Base-by-base conservation (phyloP, 2,113 vertebrate species). In the Callipepla californica region DNA sequence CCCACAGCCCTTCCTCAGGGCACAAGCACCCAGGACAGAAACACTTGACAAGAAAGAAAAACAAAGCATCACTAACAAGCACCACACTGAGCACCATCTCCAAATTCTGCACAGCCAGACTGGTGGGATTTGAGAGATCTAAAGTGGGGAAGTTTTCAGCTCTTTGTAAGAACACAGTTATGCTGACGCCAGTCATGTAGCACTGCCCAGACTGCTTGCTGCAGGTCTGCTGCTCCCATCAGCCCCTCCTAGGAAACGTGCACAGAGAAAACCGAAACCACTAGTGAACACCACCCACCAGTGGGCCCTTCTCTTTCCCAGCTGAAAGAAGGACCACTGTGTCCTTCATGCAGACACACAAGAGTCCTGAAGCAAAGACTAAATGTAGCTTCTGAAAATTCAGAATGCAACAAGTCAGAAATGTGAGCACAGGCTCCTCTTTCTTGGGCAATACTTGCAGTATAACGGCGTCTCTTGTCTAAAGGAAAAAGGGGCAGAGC, bases 1-100 rank as follows among this genome's bases (percentile, higher is more conserved):
- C 8, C 57, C 40, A 58, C 73, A 63, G 40, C 3, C 19, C 32
- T 66, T 5, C 40, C 62, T 57, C 7, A 17, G 7, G 16, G 26
- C 19, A 5, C 16, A 32, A 66, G 30, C 30, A 50, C 17, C 53
- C 32, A 30, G 2, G 4, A 30, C 25, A 1, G 0, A 57, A 45
- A 6, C 0, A 0, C 40, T 73, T 14, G 0, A 7, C 26, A 38
- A 30, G 28, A 32, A 32, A 34, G 9, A 34, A 84, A 85, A 47
- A 13, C 26, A 78, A 81, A 80, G 44, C 59, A 66, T 14, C 3
- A 2, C 28, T 73, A 45, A 48, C 11, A 1, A 11, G 32, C 0
- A 0, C 3, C 2, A 51, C 2, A 47, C 2, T 11, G n/a, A 79
- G 57, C 22, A 55, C 26, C 7, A 26, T 1, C 15, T 75, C 36